A percentile compares a stretch with the other conserved stretches of the same genome.
Evolutionary conservation across 2,888 invertebrate genomes (phyloP).

Genomic region (Creontiades dilutus): DNA sequence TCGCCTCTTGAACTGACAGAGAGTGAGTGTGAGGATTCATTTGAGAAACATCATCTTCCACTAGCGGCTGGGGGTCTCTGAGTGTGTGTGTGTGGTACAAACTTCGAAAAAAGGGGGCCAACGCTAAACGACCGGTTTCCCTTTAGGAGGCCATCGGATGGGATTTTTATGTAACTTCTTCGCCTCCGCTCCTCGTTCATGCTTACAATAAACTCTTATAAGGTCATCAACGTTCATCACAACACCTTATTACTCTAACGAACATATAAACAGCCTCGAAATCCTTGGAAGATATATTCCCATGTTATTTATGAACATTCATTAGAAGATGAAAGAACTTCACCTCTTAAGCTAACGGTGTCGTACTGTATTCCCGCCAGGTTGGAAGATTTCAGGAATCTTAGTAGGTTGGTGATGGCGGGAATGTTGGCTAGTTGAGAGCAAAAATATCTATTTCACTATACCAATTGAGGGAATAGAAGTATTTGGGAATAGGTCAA

Average conservation of each 20-base stretch:
- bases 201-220: slow-evolving; percentile 8
- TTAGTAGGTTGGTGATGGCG: too few relatives aligned
- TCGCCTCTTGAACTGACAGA: neutral
- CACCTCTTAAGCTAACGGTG: too few relatives aligned
- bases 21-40: slow-evolving; percentile 14
- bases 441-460: too few relatives aligned
- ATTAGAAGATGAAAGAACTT: too few relatives aligned
- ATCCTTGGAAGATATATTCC: too few relatives aligned
- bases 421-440: too few relatives aligned
- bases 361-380: too few relatives aligned
- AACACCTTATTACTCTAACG: neutral
- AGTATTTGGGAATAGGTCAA: too few relatives aligned
- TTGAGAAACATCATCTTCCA: slow-evolving; percentile 31
- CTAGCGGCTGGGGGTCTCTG: slow-evolving; percentile 9
- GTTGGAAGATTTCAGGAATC: too few relatives aligned
- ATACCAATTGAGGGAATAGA: too few relatives aligned
- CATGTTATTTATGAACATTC: too few relatives aligned
- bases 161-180: slow-evolving; percentile 32
- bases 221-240: slow-evolving; percentile 36
- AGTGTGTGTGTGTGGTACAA: neutral
- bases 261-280: too few relatives aligned
- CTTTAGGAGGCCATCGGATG: slow-evolving; percentile 10
- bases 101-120: slow-evolving; percentile 25
- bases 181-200: neutral
- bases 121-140: slow-evolving; percentile 37